Conservation (phyloP, 2,797 vertebrate genomes). For the Galago senegalensis region DNA sequence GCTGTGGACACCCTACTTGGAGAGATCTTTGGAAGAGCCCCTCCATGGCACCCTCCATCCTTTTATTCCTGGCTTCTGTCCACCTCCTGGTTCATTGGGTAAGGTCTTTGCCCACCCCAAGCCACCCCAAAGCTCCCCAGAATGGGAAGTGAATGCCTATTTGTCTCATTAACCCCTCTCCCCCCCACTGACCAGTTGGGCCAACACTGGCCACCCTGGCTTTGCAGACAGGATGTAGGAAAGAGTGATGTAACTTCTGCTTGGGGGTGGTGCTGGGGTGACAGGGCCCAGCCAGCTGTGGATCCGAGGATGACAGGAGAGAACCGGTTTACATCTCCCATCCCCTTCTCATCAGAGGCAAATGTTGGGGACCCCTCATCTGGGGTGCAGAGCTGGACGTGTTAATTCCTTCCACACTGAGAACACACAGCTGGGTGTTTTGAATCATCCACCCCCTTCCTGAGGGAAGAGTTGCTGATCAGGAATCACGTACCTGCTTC, state of each 20-base stretch:
- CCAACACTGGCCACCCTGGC: neutral
- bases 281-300: neutral
- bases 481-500: neutral
- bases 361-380: accelerated
- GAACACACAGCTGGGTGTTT: conserved; percentile 47
- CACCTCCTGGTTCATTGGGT: neutral
- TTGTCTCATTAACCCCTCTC: neutral
- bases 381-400: neutral
- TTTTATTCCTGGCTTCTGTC: neutral
- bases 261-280: neutral
- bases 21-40: neutral
- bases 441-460: neutral
- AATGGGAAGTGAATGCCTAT: too few relatives aligned
- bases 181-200: neutral
- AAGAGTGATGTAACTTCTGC: neutral
- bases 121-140: neutral
- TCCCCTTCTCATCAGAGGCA: neutral
- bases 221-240: neutral
- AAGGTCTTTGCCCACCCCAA: neutral
- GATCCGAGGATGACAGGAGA: neutral
- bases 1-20: accelerated
- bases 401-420: neutral
- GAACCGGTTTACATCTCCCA: neutral
- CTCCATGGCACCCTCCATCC: neutral
- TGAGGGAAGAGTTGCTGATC: neutral